Base-by-base conservation (phyloP, 2,888 invertebrate species). In the Cheilosia vernalis region DNA sequence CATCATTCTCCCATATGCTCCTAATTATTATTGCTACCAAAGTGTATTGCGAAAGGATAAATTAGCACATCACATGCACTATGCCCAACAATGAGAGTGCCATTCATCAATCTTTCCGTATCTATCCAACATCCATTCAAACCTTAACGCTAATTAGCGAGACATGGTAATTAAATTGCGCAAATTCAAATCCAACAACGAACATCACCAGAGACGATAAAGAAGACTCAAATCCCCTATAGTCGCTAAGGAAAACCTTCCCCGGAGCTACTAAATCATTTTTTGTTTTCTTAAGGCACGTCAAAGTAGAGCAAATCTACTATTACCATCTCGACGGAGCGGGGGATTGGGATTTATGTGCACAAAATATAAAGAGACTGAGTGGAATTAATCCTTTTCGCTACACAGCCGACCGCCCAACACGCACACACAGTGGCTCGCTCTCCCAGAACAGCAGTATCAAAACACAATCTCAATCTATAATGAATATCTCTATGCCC, bases 401-500 rank as follows among this genome's bases (percentile, higher is more conserved):
- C 30, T n/a, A 4, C 2, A 51, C 13, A 4, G 13, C 27, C 21
- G 21, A 21, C 10, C 4, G 4, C 49, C 19, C 24, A 10, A 13
- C 10, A 49, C 21, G 10, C 19, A 27, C 24, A 24, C 51, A 24
- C 51, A 51, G 15, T 51, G n/a, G 15, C 24, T 24, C 51, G n/a
- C n/a, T 51, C 51, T 63, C 53, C 30, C 15, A 19, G 44, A 4
- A 61, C 1, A 2, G 66, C 69, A 13, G 37, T 69, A 79, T 74
- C 69, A 53, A 44, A 53, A 66, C 30, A 79, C 63, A 58, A 79
- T 84, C 74, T 74, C 66, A 74, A 84, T 80, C 80, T 84, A 76
- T 76, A 80, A 80, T 80, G 80, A 76, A 80, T 84, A 84, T 79
- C 83, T 69, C 24, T 13, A 55, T 67, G 51, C 60, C 58, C 51